Percentiles rank a stretch among this genome's conserved stretches.
Evolutionary conservation across 2,113 vertebrate genomes (phyloP).

Genomic region (Bathybates hornii): DNA sequence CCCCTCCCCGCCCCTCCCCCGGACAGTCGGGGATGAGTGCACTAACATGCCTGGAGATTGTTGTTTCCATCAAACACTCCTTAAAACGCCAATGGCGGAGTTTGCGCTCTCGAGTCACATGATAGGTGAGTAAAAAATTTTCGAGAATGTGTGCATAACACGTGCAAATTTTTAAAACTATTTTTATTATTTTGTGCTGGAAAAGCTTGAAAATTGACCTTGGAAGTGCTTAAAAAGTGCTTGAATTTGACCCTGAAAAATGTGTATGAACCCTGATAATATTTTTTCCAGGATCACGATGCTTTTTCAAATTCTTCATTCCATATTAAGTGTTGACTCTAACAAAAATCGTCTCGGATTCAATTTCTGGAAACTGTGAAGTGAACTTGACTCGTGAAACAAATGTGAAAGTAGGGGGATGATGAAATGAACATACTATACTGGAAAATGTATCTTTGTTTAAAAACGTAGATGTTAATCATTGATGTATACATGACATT

Average conservation of each 20-base stretch:
- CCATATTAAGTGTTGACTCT: neutral
- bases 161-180: accelerated
- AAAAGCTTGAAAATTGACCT: neutral
- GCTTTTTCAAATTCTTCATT: neutral
- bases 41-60: neutral
- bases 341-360: neutral
- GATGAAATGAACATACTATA: neutral
- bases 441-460: neutral
- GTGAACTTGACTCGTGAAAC: neutral
- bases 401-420: neutral
- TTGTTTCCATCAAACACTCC: neutral
- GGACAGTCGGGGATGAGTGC: neutral
- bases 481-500: neutral
- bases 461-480: neutral
- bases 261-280: neutral
- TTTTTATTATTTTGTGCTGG: neutral
- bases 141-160: neutral
- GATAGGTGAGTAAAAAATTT: neutral
- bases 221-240: neutral
- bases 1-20: neutral
- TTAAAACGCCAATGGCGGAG: neutral
- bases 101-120: neutral
- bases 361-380: neutral
- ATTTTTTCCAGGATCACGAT: neutral
- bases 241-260: neutral